A percentile compares a stretch with the other conserved stretches of the same genome.
Evolutionary conservation across 2,113 vertebrate genomes (phyloP).

Genomic region (Climacteris rufus): DNA sequence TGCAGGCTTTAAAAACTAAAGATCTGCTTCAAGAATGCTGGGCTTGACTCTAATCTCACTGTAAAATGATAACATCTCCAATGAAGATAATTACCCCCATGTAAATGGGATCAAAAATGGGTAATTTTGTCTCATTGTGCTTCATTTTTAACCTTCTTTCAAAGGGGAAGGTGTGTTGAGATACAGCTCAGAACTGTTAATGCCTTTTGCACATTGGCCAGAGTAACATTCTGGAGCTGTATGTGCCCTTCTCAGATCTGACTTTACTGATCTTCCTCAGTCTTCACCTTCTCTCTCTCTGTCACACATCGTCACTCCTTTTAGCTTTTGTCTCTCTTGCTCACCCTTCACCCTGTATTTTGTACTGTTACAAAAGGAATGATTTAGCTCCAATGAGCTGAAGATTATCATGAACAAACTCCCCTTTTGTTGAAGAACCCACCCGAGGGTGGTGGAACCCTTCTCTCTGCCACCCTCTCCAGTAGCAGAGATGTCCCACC

Average conservation of each 20-base stretch:
- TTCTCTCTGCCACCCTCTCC: neutral
- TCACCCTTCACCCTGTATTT: neutral
- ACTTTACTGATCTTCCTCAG: neutral
- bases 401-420: neutral
- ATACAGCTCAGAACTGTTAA: neutral
- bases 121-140: neutral
- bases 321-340: neutral
- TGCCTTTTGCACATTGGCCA: neutral
- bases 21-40: neutral
- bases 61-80: neutral
- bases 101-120: neutral
- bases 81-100: neutral
- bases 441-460: neutral
- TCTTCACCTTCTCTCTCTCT: neutral
- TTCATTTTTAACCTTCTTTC: neutral
- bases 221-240: neutral
- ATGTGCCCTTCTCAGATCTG: neutral
- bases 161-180: fast-evolving
- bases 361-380: neutral
- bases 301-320: neutral
- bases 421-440: neutral
- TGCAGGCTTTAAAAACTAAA: neutral
- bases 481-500: no score
- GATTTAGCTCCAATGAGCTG: neutral
- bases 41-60: neutral